Evolutionary conservation across 2,797 vertebrate species (phyloP).

Genomic region (Darevskia mixta): DNA sequence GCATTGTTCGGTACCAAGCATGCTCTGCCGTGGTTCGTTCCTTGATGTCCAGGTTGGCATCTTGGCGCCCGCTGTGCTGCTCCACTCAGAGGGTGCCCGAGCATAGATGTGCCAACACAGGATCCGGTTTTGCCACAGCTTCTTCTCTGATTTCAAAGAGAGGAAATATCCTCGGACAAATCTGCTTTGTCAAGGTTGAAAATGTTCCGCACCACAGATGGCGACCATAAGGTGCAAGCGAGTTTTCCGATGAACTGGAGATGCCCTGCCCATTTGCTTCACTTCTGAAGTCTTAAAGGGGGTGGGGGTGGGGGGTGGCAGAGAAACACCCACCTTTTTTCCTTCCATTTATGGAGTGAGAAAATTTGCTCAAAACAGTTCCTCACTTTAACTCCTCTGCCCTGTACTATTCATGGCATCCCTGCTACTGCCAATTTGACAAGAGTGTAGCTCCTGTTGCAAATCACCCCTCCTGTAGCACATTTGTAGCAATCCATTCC

Average conservation of each 20-base stretch:
- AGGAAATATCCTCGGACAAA: conserved; percentile 78
- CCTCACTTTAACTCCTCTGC: conserved; percentile 64
- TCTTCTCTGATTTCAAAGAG: conserved; percentile 78
- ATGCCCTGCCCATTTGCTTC: conserved; percentile 78
- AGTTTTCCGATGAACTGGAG: conserved; percentile 73
- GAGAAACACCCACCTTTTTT: conserved; percentile 62
- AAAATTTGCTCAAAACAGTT: conserved; percentile 13
- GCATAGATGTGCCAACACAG: conserved; percentile 61
- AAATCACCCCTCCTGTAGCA: conserved; percentile 73
- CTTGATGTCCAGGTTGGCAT: conserved; percentile 73
- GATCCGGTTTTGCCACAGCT: conserved; percentile 72
- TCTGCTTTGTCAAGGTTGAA: conserved; percentile 79
- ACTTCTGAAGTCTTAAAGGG: conserved; percentile 69
- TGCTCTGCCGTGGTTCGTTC: conserved; percentile 61
- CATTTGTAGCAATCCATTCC: conserved; percentile 66
- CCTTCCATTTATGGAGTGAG: conserved; percentile 46
- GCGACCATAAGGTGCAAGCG: conserved; percentile 77
- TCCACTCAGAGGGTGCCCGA: conserved; percentile 56
- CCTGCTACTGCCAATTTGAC: conserved; percentile 70
- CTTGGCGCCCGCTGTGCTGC: conserved; percentile 53
- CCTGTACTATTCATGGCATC: conserved; percentile 72
- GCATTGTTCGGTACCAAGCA: conserved; percentile 66
- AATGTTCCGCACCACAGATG: conserved; percentile 76
- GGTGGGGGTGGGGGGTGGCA: conserved; percentile 50
- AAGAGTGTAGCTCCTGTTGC: conserved; percentile 69